These are phyloP conservation scores for Psylliodes chrysocephalus DNA, from an alignment of 2,888 invertebrate genomes.

Conservation along the genomic window DNA sequence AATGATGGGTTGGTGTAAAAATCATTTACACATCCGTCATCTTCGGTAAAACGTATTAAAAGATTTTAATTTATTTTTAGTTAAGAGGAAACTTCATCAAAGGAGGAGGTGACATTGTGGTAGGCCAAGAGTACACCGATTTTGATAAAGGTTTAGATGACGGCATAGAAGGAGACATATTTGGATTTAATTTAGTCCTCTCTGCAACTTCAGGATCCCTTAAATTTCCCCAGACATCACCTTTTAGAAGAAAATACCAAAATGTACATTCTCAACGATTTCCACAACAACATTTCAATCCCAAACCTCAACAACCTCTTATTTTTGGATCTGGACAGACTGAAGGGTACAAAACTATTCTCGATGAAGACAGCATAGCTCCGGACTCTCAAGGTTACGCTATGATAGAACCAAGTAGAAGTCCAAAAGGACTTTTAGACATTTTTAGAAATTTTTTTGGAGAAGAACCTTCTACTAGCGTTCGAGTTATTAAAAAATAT, in stretches of 20 bases:
- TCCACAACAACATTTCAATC: background rate
- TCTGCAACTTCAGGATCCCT: constrained; percentile 62
- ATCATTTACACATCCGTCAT: too few relatives aligned
- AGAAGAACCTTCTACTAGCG: constrained; percentile 9
- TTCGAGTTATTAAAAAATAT: constrained; percentile 25
- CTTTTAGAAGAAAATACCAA: constrained; percentile 21
- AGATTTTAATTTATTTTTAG: constrained; percentile 61
- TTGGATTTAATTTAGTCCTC: constrained; percentile 74
- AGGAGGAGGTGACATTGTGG: constrained; percentile 71
- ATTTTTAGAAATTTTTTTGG: constrained; percentile 24
- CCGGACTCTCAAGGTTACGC: constrained; percentile 20
- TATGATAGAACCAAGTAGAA: constrained; percentile 6
- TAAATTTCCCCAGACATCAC: constrained; percentile 6
- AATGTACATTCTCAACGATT: background rate
- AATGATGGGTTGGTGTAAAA: too few relatives aligned
- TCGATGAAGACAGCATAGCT: constrained; percentile 8
- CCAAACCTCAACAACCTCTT: background rate
- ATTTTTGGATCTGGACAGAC: background rate
- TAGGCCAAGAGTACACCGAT: constrained; percentile 77
- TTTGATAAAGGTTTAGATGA: constrained; percentile 73
- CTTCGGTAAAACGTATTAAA: too few relatives aligned
- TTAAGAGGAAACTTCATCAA: constrained; percentile 68
- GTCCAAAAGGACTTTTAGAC: constrained; percentile 30
- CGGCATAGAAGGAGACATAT: constrained; percentile 76
- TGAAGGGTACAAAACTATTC: background rate